Evolutionary conservation across 2,797 vertebrate genomes (phyloP).

Genomic region (Buceros bicornis): DNA sequence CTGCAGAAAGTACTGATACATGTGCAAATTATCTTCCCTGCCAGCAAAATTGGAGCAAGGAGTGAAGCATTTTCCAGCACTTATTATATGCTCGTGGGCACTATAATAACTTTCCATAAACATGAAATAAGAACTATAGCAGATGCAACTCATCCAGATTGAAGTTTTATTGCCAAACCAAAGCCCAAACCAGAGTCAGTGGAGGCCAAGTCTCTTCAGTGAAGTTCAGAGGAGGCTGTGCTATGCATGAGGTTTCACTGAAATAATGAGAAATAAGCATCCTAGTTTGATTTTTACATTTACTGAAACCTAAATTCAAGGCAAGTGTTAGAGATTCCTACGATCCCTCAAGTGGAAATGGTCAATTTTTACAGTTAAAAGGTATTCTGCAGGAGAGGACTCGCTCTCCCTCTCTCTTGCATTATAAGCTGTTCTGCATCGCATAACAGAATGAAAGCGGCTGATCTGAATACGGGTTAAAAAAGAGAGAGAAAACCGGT

Average conservation of each 20-base stretch:
- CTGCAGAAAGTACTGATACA: neutral
- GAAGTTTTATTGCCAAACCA: conserved; percentile 6
- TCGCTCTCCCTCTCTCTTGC: neutral
- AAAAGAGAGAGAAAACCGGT: neutral
- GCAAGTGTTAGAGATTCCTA: neutral
- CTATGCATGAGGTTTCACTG: neutral
- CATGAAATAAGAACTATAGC: neutral
- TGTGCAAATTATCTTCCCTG: neutral
- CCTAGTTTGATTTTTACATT: neutral
- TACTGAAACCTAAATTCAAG: neutral
- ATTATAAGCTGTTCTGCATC: neutral
- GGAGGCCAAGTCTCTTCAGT: neutral
- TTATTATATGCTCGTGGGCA: neutral
- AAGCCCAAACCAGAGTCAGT: neutral
- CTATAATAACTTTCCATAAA: neutral
- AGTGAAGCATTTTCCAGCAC: neutral
- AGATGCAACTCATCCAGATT: neutral
- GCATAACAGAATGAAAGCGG: neutral
- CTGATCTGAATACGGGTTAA: rapidly evolving
- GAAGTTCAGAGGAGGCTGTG: neutral
- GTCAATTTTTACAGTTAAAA: neutral
- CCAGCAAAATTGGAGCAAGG: conserved; percentile 7
- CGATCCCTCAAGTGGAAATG: neutral
- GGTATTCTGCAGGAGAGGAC: neutral
- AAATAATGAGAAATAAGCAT: neutral